phyloP scores from a whole-genome alignment of 2,888 invertebrate genomes.

The Allygus modestus region DNA sequence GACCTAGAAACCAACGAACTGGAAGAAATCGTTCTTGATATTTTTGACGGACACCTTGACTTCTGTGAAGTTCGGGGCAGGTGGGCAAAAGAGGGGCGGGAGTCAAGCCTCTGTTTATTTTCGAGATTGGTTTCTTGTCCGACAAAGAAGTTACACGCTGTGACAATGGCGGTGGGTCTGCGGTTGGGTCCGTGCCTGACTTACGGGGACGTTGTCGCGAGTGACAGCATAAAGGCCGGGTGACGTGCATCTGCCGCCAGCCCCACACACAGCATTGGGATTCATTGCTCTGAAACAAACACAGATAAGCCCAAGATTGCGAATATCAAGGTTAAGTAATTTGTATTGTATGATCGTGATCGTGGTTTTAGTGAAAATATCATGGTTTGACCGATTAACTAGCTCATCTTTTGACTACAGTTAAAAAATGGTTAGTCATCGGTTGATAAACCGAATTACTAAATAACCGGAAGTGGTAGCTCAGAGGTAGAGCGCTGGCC shows the following conservation, averaged over 20 bases:
- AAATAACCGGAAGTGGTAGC: too few relatives aligned
- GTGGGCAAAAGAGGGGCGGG: not conserved
- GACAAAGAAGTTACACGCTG: slow-evolving; percentile 11
- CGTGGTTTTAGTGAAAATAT: too few relatives aligned
- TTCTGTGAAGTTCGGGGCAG: slow-evolving; percentile 33
- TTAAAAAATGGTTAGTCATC: too few relatives aligned
- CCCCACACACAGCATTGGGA: not conserved
- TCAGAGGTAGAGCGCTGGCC: too few relatives aligned
- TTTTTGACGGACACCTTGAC: slow-evolving; percentile 42
- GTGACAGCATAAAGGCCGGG: slow-evolving; percentile 4
- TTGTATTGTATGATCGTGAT: too few relatives aligned
- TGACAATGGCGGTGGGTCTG: slow-evolving; percentile 20
- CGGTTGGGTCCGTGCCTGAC: slow-evolving; percentile 10
- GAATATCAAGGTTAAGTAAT: too few relatives aligned
- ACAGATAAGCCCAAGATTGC: too few relatives aligned
- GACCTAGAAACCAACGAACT: slow-evolving; percentile 20
- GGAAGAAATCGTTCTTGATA: slow-evolving; percentile 16
- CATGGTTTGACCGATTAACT: too few relatives aligned
- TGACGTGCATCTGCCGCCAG: slow-evolving; percentile 16
- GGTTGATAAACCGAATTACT: too few relatives aligned
- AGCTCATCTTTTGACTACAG: too few relatives aligned
- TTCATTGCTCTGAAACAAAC: not conserved
- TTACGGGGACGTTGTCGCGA: not conserved
- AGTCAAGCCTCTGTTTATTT: slow-evolving; percentile 47
- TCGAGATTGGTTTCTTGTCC: slow-evolving; percentile 48